These are phyloP conservation scores for Bujurquina vittata DNA, from an alignment of 2,113 vertebrate genomes.

Conservation along the genomic window DNA sequence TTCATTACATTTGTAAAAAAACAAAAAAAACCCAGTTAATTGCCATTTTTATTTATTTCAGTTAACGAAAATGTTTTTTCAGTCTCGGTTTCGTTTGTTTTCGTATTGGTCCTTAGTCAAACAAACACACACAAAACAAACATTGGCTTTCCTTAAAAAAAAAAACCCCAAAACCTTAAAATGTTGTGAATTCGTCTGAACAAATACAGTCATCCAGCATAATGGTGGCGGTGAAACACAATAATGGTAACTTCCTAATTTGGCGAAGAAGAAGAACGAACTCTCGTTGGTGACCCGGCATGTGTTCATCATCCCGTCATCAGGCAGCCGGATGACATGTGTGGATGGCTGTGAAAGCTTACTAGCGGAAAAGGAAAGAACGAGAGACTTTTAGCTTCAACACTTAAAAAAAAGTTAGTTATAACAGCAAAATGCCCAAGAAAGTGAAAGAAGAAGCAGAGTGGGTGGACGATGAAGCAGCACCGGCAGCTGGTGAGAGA, in stretches of 20 bases:
- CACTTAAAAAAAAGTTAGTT: background rate
- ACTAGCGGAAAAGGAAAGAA: background rate
- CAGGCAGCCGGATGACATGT: conserved; percentile 55
- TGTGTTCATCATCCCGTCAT: background rate
- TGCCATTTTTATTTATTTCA: no score
- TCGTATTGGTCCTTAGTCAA: background rate
- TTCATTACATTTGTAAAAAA: no score
- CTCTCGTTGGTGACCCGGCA: background rate
- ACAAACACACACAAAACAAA: fast-evolving
- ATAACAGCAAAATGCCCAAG: conserved; percentile 72
- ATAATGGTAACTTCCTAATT: fast-evolving
- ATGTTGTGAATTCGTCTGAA: no score
- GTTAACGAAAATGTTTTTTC: no score
- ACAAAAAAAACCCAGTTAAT: no score
- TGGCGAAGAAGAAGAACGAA: background rate
- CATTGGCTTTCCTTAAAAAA: fast-evolving
- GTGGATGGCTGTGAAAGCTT: background rate
- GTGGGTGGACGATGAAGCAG: conserved; percentile 78
- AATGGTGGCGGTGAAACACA: background rate
- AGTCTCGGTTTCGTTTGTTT: no score
- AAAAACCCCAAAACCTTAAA: fast-evolving
- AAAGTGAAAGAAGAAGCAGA: conserved; percentile 78
- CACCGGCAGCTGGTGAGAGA: conserved; percentile 58
- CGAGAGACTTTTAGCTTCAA: background rate
- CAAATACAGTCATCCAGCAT: background rate